A percentile compares a stretch with the other conserved stretches of the same genome.
These are phyloP conservation scores for Neria commutata DNA, from an alignment of 2,888 invertebrate genomes.

Conservation along the genomic window DNA sequence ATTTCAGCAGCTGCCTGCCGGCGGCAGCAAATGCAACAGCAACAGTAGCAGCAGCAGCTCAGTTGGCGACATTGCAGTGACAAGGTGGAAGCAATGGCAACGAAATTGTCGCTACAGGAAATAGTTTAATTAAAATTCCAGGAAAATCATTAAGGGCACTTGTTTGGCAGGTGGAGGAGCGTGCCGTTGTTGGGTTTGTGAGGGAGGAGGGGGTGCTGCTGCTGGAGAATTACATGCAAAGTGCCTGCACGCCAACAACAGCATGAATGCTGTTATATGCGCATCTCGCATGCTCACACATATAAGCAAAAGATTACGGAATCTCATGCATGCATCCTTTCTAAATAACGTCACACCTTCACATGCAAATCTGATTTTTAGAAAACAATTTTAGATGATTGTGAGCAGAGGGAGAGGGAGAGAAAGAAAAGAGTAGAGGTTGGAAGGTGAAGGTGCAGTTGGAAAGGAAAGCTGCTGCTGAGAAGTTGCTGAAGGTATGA, in stretches of 20 bases:
- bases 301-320: constrained; percentile 19
- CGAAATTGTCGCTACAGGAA: constrained; percentile 40
- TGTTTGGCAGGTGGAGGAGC: constrained; percentile 32
- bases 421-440: no score
- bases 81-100: constrained; percentile 19
- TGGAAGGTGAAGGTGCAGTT: not conserved
- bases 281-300: no score
- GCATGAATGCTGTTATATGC: no score
- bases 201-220: constrained; percentile 26
- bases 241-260: no score
- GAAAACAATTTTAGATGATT: not conserved
- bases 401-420: no score
- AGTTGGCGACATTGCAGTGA: not conserved
- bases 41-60: constrained; percentile 1
- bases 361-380: not conserved
- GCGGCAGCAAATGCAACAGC: not conserved
- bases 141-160: constrained; percentile 48
- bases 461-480: no score
- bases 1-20: not conserved
- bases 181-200: constrained; percentile 18
- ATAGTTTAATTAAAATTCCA: constrained; percentile 54
- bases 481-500: not conserved
- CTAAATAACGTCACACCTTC: constrained; percentile 15
- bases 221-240: constrained; percentile 41
- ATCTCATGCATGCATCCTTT: constrained; percentile 21